Evolutionary conservation across 2,113 vertebrate species (phyloP).

Genomic region (Nicator chloris): DNA sequence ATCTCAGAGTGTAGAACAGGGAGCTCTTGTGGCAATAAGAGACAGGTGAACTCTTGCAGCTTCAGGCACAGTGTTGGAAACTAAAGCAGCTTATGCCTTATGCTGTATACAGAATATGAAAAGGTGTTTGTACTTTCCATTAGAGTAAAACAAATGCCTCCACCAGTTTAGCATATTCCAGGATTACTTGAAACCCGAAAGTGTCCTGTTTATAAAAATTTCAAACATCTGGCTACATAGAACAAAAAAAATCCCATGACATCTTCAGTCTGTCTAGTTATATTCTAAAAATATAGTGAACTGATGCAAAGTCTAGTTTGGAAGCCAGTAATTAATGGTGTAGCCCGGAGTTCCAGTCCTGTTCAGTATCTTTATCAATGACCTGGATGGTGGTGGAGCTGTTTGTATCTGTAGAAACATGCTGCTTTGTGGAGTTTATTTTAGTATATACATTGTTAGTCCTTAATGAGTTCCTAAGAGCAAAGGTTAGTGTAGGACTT

Average conservation of each 20-base stretch:
- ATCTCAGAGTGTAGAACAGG: background rate
- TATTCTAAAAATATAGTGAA: background rate
- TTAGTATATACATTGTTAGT: background rate
- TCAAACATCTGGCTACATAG: background rate
- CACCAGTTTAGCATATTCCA: background rate
- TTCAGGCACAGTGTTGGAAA: background rate
- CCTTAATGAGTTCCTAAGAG: background rate
- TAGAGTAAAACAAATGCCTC: background rate
- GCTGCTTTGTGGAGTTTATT: background rate
- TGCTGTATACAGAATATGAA: background rate
- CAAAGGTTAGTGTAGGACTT: background rate
- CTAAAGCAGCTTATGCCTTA: background rate
- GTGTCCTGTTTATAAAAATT: background rate
- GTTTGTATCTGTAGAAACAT: background rate
- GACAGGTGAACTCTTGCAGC: background rate
- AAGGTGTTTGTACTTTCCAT: background rate
- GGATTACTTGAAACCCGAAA: background rate
- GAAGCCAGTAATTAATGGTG: background rate
- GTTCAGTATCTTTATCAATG: background rate
- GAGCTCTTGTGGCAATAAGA: background rate
- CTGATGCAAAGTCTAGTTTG: background rate
- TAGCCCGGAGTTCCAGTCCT: background rate
- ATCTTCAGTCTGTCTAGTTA: background rate
- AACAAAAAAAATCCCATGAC: background rate
- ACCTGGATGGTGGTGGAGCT: background rate